Percentiles rank a stretch among this genome's conserved stretches.
Evolutionary conservation across 1,140 invertebrate genomes (phyloP).

Genomic region (Thaumatotibia leucotreta): DNA sequence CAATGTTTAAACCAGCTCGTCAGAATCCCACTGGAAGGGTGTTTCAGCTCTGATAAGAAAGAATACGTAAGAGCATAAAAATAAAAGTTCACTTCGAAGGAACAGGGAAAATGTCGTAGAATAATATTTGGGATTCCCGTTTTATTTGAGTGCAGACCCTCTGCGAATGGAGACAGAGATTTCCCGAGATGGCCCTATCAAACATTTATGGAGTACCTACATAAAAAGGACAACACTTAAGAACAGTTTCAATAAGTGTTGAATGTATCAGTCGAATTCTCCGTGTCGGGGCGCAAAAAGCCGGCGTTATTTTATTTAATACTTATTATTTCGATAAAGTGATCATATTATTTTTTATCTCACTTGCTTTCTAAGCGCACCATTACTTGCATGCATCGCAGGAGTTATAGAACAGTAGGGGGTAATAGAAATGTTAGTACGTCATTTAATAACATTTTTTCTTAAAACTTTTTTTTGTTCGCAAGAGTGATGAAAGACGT

Average conservation of each 20-base stretch:
- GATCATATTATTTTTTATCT: too few relatives aligned
- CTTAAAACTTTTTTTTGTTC: too few relatives aligned
- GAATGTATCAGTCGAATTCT: conserved; percentile 29
- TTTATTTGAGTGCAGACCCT: conserved; percentile 76
- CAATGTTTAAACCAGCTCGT: conserved; percentile 56
- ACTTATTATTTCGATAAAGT: not conserved
- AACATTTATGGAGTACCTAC: conserved; percentile 75
- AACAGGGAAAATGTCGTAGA: conserved; percentile 70
- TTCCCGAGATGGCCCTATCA: conserved; percentile 75
- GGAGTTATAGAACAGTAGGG: too few relatives aligned
- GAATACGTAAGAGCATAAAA: conserved; percentile 74
- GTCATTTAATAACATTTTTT: too few relatives aligned
- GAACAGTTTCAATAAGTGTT: conserved; percentile 73
- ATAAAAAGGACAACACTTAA: conserved; percentile 75
- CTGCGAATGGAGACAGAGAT: conserved; percentile 73
- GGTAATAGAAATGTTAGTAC: too few relatives aligned
- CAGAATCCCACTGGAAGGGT: conserved; percentile 61
- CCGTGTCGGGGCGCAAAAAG: not conserved
- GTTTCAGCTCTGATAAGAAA: conserved; percentile 72
- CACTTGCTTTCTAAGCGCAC: too few relatives aligned
- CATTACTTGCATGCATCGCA: not conserved
- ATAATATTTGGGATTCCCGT: conserved; percentile 75
- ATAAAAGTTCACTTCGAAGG: conserved; percentile 74
- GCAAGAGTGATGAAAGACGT: too few relatives aligned
- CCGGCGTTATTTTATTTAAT: not conserved